Percentiles rank a stretch among this genome's conserved stretches.
phyloP scores from a whole-genome alignment of 30 jellyfish, hydroid and myxozoan species.

The Morbakka virulenta region DNA sequence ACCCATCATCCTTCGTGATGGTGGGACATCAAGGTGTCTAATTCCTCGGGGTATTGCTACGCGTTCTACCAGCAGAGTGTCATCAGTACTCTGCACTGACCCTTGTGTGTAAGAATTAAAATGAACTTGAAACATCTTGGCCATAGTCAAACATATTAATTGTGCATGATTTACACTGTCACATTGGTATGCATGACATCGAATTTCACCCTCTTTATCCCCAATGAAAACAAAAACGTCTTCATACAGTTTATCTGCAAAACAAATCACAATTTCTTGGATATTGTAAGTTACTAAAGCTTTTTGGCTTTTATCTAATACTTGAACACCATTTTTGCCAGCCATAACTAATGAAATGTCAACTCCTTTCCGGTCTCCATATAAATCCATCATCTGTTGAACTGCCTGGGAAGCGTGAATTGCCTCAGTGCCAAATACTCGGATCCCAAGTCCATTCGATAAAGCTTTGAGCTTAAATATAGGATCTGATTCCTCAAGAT shows the following conservation, averaged over 20 bases:
- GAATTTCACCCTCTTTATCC: not conserved
- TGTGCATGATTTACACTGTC: not conserved
- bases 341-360: not conserved
- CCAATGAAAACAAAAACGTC: not conserved
- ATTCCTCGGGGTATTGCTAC: not conserved
- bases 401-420: not conserved
- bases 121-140: not conserved
- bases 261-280: not conserved
- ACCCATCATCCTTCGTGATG: not conserved
- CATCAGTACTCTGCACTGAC: not conserved
- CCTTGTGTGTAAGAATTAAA: not conserved
- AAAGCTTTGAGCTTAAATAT: not conserved
- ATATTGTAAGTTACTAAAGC: not conserved
- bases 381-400: not conserved
- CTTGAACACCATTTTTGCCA: not conserved
- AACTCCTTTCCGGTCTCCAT: not conserved
- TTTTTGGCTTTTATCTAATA: not conserved
- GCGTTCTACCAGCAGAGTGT: not conserved
- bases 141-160: not conserved
- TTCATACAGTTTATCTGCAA: not conserved
- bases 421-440: not conserved
- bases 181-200: not conserved
- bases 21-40: not conserved
- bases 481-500: not conserved
- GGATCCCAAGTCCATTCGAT: not conserved